Base-by-base conservation (phyloP, 2,113 vertebrate genomes). In the Colistium nudipinnis region DNA sequence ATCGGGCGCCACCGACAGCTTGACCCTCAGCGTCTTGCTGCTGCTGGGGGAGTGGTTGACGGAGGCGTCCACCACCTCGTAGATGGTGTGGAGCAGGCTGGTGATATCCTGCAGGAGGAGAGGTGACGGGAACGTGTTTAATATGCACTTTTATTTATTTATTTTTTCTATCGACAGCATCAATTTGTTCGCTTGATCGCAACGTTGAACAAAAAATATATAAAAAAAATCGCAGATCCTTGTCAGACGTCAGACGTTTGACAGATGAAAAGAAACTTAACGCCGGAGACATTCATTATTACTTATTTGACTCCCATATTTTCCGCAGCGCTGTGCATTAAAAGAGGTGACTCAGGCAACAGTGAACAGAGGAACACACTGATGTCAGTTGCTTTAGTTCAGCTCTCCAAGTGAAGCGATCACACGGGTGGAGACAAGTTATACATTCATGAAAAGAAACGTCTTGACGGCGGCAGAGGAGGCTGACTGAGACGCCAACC, bases 31-130 rank as follows among this genome's bases (percentile, higher is more conserved):
- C 0, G 97, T 99, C 92, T 98, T 99, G 90, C 97, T 99, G 78
- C 94, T 97, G 55, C 94, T 93, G 0, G 97, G 96, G 19, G 97
- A 98, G 83, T 99, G 97, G 92, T 99, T 99, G 80, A 99, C 97
- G 0, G 98, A 98, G 27, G 96, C 93, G 5, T 98, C 97, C 1
- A 99, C 97, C 45, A 99, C 98, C 84, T 99, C 98, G 8, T 99
- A 99, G 91, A 99, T 99, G 72, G 98, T 98, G 72, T 98, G 97
- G 76, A 99, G 94, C 86, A 99, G 90, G 90, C 97, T 98, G 78
- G 98, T 98, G 87, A 99, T 99, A 76, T 99, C 98, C 97, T 99
- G 77, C 56, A 53, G 61, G 35, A 36, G n/a, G 20, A 41, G n/a
- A 60, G 14, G 12, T 7, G 12, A 19, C 6, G 22, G 16, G 39